Percentiles rank a stretch among this genome's conserved stretches.
phyloP scores from a whole-genome alignment of 2,113 vertebrate genomes.

The Peucedramus taeniatus region DNA sequence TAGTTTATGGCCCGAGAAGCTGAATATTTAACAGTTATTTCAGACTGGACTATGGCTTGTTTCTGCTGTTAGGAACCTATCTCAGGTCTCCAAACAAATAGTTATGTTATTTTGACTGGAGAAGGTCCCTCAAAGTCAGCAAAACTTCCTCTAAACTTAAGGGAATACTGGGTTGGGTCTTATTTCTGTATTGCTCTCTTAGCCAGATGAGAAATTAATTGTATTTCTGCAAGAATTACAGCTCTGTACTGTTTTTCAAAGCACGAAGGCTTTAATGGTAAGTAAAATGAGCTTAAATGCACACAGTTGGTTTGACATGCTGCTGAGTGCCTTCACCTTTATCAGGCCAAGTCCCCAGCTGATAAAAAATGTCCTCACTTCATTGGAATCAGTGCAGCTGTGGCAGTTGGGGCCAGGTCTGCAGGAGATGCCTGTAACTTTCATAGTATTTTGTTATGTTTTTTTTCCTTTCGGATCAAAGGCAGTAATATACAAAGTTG shows the following conservation, averaged over 20 bases:
- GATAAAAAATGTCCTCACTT: background rate
- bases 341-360: background rate
- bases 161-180: background rate
- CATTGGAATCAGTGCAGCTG: background rate
- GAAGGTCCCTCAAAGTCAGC: background rate
- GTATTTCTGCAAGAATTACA: background rate
- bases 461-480: background rate
- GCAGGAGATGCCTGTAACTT: background rate
- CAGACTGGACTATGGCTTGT: background rate
- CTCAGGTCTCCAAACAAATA: background rate
- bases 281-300: background rate
- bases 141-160: background rate
- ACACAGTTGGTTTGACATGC: background rate
- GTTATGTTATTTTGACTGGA: background rate
- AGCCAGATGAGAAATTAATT: background rate
- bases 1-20: background rate
- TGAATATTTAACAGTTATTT: background rate
- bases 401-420: background rate
- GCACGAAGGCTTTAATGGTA: background rate
- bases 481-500: background rate
- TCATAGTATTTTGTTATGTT: background rate
- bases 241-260: background rate
- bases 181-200: background rate
- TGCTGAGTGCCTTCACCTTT: background rate
- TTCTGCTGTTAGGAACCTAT: background rate